phyloP scores from a whole-genome alignment of 2,113 vertebrate species.

The Opisthocomus hoazin region DNA sequence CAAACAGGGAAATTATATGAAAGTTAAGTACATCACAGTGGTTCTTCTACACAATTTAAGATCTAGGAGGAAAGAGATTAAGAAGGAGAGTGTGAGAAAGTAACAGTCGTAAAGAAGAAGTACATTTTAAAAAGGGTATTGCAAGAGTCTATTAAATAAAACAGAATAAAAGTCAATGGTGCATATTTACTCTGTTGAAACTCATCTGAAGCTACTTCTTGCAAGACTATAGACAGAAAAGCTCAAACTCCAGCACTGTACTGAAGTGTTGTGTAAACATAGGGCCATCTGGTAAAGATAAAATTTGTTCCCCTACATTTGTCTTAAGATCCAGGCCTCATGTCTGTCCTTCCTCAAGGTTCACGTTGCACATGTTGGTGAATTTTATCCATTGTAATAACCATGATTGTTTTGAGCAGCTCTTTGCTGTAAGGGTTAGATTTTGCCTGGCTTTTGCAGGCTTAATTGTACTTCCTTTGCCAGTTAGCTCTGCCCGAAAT shows the following conservation, averaged over 20 bases:
- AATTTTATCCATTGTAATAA: not conserved
- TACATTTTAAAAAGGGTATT: not conserved
- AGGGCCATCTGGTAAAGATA: not conserved
- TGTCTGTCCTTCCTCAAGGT: not conserved
- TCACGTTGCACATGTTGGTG: not conserved
- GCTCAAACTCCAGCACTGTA: not conserved
- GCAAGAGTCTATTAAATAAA: not conserved
- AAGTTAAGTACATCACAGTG: conserved; percentile 48
- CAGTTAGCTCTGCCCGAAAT: not conserved
- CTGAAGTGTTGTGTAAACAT: not conserved
- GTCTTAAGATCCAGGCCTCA: not conserved
- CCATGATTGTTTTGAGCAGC: not conserved
- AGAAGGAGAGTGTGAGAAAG: not conserved
- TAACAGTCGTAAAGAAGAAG: not conserved
- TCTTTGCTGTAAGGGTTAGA: not conserved
- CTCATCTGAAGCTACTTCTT: not conserved
- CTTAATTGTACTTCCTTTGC: not conserved
- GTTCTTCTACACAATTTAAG: conserved; percentile 42
- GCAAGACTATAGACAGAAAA: not conserved
- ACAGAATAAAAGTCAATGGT: conserved; percentile 21
- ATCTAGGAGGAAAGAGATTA: conserved; percentile 5
- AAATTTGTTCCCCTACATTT: not conserved
- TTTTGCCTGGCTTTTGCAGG: not conserved
- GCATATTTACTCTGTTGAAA: conserved; percentile 28
- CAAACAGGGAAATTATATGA: conserved; percentile 50